Evolutionary conservation across 2,888 invertebrate species (phyloP), one percentile per base, ranked within the genome.

Genomic region (Scaptomyza parva): DNA sequence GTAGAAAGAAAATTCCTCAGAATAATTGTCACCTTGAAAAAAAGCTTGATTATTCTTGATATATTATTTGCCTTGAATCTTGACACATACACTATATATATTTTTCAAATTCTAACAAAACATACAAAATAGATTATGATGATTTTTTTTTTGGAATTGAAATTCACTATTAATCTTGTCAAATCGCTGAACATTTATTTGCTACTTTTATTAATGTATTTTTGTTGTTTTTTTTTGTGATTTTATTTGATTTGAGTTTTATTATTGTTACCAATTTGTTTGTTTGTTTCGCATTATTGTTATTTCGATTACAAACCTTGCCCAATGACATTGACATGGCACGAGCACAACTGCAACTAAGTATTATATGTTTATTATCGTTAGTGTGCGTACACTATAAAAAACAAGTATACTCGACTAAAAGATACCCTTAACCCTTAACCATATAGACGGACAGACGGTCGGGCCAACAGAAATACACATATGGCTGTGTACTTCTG

Each of bases 281-380:
- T 24, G n/a, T n/a, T n/a, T n/a, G n/a, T n/a, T 51, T 52, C 30
- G 37, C 52, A 50, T 17, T 60, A 47, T 61, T 33, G 28, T 48
- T 41, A 22, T 51, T 48, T 51, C 41, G 43, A 45, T 17, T 51
- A 48, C 39, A 58, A 76, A 51, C 71, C 73, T 73, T 65, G 54
- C 58, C 54, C 59, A 76, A 59, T 76, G 77, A 72, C 67, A 77
- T 57, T 74, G 72, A 43, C 44, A 58, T 45, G 57, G 57, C 39
- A 22, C 33, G 41, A 18, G 28, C 43, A 43, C 20, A 55, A 48
- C 1, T 59, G 45, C 51, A 68, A 14, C 14, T 18, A 26, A 6
- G 24, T 24, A n/a, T n/a, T n/a, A n/a, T n/a, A n/a, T n/a, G n/a
- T n/a, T n/a, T n/a, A n/a, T n/a, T n/a, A n/a, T n/a, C n/a, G n/a